Evolutionary conservation across 2,888 invertebrate species (phyloP).

Genomic region (Gasteruption jaculator): DNA sequence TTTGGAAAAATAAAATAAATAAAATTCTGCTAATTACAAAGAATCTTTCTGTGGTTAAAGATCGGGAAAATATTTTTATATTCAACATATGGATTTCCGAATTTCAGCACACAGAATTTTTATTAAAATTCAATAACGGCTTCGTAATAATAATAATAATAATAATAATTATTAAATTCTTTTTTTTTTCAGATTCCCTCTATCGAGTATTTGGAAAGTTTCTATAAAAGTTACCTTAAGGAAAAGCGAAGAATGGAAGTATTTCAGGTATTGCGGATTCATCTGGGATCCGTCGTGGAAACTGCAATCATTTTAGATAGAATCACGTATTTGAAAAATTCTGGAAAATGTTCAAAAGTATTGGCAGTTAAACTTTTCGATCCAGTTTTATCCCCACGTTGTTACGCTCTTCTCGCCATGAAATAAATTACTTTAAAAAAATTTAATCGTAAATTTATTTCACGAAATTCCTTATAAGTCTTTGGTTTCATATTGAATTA

Average conservation of each 20-base stretch:
- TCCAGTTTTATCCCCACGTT: conserved; percentile 78
- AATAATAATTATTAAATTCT: background rate
- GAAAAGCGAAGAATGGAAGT: conserved; percentile 61
- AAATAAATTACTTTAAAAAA: too few relatives aligned
- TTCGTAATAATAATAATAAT: conserved; percentile 1
- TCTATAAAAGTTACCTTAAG: conserved; percentile 47
- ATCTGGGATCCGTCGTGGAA: conserved; percentile 77
- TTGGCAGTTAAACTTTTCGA: conserved; percentile 77
- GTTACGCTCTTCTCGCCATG: conserved; percentile 68
- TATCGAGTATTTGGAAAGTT: conserved; percentile 48
- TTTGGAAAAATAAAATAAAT: too few relatives aligned
- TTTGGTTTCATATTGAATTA: too few relatives aligned
- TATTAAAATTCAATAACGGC: too few relatives aligned
- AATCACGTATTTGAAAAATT: conserved; percentile 70
- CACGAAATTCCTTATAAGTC: too few relatives aligned
- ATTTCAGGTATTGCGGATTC: conserved; percentile 74
- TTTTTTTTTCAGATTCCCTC: conserved; percentile 45
- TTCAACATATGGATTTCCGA: too few relatives aligned
- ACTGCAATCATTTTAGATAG: conserved; percentile 78
- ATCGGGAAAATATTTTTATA: too few relatives aligned
- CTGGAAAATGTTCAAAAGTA: conserved; percentile 55
- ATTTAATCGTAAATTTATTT: too few relatives aligned
- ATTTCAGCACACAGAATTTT: too few relatives aligned
- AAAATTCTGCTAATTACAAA: too few relatives aligned
- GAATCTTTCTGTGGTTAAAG: too few relatives aligned